Conservation (phyloP, 2,888 invertebrate genomes). For the Alitta virens region DNA sequence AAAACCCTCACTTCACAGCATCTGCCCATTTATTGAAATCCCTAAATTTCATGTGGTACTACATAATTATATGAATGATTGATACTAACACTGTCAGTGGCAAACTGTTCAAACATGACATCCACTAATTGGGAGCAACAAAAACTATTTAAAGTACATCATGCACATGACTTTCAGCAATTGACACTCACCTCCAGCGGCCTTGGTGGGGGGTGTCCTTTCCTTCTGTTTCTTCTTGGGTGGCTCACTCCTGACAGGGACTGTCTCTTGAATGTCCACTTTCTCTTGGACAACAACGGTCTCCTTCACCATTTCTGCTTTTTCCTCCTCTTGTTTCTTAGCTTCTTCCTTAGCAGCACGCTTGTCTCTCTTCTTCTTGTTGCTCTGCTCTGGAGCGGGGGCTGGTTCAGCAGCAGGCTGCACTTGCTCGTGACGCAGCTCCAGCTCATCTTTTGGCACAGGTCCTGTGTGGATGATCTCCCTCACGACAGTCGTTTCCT, state of each 20-base stretch:
- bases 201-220: too few species aligned
- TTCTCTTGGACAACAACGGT: neutral
- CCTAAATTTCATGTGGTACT: too few species aligned
- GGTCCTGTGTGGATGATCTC: conserved; percentile 12
- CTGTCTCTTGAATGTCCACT: neutral
- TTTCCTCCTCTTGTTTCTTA: conserved; percentile 12
- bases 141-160: too few species aligned
- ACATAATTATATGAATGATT: too few species aligned
- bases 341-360: conserved; percentile 4
- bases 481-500: neutral
- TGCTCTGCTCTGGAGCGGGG: neutral
- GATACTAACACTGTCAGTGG: too few species aligned
- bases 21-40: too few species aligned
- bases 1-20: too few species aligned
- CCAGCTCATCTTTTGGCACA: conserved; percentile 75
- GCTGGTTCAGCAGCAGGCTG: neutral
- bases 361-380: neutral
- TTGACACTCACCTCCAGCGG: too few species aligned
- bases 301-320: conserved; percentile 5
- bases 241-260: neutral
- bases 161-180: too few species aligned
- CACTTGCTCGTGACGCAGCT: conserved; percentile 55
- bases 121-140: too few species aligned
- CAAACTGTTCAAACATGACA: too few species aligned
- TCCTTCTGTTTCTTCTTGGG: conserved; percentile 1